Percentiles rank a stretch among this genome's conserved stretches.
phyloP scores from a whole-genome alignment of 2,797 vertebrate species.

The Halcyon badia region DNA sequence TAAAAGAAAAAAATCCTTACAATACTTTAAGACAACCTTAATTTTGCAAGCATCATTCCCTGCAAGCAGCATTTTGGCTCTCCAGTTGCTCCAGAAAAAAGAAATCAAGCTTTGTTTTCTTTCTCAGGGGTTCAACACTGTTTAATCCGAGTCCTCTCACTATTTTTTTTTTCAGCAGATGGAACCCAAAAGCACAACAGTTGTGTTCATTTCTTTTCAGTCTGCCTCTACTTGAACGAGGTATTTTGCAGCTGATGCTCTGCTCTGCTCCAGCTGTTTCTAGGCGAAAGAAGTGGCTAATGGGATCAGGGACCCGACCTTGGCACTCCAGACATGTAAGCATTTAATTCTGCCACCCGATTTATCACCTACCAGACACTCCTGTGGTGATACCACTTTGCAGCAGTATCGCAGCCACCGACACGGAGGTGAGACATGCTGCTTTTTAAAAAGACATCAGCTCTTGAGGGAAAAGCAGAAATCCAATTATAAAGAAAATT shows the following conservation, averaged over 20 bases:
- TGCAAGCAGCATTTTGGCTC: not conserved
- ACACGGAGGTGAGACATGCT: not conserved
- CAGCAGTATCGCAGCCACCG: not conserved
- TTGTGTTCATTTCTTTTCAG: not conserved
- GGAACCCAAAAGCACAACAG: not conserved
- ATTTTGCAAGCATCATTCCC: not conserved
- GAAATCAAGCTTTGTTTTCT: not conserved
- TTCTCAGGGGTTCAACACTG: fast-evolving
- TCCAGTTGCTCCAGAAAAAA: not conserved
- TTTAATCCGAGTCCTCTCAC: not conserved
- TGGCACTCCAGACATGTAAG: conserved; percentile 20
- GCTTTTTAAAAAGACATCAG: conserved; percentile 7
- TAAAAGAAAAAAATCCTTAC: not conserved
- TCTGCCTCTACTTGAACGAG: not conserved
- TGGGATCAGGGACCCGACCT: conserved; percentile 29
- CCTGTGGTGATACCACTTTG: not conserved
- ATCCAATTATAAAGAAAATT: conserved; percentile 45
- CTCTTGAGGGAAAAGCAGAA: not conserved
- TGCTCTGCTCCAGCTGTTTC: conserved; percentile 47
- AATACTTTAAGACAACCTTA: not conserved
- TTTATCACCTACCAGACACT: conserved; percentile 37
- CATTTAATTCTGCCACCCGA: conserved; percentile 52
- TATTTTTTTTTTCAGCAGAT: not conserved
- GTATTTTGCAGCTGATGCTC: conserved; percentile 14
- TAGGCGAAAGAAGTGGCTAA: not conserved